A percentile compares a stretch with the other conserved stretches of the same genome.
Evolutionary conservation across 2,797 vertebrate species (phyloP).

Genomic region (Streptopelia turtur): DNA sequence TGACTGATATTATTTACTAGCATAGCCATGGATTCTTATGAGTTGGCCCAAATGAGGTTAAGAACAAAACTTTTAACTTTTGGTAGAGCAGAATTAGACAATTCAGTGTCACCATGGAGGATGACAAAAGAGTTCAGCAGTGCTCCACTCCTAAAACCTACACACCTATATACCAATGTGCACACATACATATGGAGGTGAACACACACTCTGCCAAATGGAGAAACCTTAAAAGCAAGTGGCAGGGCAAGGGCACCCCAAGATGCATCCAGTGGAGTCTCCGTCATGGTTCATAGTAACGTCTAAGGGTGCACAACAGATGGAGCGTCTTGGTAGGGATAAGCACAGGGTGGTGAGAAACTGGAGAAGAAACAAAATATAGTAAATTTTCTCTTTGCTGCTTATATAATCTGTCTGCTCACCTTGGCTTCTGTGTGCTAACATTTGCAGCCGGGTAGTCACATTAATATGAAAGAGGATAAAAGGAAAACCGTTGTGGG

Average conservation of each 20-base stretch:
- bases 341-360: background rate
- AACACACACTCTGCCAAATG: too few species aligned
- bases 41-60: background rate
- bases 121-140: background rate
- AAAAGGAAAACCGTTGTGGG: background rate
- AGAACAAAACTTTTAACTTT: background rate
- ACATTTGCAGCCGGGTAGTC: background rate
- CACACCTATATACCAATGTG: too few species aligned
- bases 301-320: background rate
- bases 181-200: background rate
- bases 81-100: background rate
- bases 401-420: background rate
- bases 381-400: background rate
- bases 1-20: background rate
- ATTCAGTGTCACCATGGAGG: background rate
- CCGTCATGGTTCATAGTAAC: rapidly evolving
- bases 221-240: background rate
- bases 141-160: background rate
- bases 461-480: background rate
- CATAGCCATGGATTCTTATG: background rate
- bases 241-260: rapidly evolving
- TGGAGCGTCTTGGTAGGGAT: background rate
- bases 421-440: background rate
- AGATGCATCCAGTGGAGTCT: background rate
- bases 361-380: background rate